phyloP scores from a whole-genome alignment of 2,888 invertebrate species.

The Eilema griseolum region DNA sequence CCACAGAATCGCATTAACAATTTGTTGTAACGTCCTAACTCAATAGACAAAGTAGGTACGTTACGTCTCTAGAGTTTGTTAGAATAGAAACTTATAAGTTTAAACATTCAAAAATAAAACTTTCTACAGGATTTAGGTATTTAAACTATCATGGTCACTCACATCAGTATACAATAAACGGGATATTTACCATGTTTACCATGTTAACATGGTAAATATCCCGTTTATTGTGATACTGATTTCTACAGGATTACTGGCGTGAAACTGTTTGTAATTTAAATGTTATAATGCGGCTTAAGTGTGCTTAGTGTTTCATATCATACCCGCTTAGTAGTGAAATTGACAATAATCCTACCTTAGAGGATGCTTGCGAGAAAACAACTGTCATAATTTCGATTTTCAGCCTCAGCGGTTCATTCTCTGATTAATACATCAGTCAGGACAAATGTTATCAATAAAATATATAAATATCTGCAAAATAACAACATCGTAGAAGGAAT shows the following conservation, averaged over 20 bases:
- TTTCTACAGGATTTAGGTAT: not conserved
- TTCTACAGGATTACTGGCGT: too few species aligned
- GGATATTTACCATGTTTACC: too few species aligned
- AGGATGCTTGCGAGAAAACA: not conserved
- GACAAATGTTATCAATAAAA: not conserved
- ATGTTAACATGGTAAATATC: too few species aligned
- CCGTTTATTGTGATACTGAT: too few species aligned
- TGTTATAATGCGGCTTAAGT: not conserved
- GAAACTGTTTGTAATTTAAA: not conserved
- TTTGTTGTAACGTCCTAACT: slow-evolving; percentile 45
- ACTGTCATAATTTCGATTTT: not conserved
- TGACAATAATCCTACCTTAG: not conserved
- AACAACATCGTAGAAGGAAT: too few species aligned
- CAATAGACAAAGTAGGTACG: slow-evolving; percentile 33
- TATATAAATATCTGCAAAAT: not conserved
- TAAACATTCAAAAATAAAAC: not conserved
- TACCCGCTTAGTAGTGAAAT: not conserved
- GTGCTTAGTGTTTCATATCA: not conserved
- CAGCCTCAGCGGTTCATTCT: not conserved
- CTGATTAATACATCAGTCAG: not conserved
- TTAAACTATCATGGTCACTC: too few species aligned
- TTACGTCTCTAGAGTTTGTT: not conserved
- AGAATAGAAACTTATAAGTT: not conserved
- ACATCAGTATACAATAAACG: too few species aligned
- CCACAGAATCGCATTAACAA: slow-evolving; percentile 49